Conservation (phyloP, 1,140 invertebrate genomes). For the Ips typographus region DNA sequence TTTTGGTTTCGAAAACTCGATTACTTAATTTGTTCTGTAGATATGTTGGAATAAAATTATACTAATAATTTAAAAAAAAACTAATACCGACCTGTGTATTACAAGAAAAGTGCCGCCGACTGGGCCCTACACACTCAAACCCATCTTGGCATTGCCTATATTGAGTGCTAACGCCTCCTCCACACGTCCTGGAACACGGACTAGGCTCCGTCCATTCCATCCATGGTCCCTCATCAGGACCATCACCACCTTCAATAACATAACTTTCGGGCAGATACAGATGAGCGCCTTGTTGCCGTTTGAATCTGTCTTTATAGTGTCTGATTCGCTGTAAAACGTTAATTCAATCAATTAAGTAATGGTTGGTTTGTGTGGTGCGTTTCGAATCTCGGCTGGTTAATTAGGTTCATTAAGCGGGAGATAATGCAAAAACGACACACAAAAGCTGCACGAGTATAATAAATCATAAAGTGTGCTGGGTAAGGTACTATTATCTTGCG, state of each 20-base stretch:
- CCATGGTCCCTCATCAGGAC: slow-evolving; percentile 64
- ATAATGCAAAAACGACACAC: no score
- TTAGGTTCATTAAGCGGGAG: no score
- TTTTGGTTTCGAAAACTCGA: no score
- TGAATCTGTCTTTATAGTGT: slow-evolving; percentile 63
- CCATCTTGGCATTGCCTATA: slow-evolving; percentile 66
- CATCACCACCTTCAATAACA: slow-evolving; percentile 62
- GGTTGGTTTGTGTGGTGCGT: no score
- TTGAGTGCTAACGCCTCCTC: slow-evolving; percentile 82
- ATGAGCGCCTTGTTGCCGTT: slow-evolving; percentile 70
- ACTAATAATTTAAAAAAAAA: not conserved
- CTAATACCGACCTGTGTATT: slow-evolving; percentile 71
- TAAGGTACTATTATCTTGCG: no score
- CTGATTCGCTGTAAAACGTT: slow-evolving; percentile 48
- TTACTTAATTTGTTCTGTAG: no score
- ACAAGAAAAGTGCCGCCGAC: slow-evolving; percentile 83
- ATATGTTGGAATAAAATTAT: no score
- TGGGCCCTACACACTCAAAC: slow-evolving; percentile 72
- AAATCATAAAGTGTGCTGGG: no score
- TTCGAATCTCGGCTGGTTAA: no score
- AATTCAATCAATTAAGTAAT: not conserved
- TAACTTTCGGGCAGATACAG: slow-evolving; percentile 67
- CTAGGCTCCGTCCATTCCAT: slow-evolving; percentile 73
- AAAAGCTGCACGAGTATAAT: no score
- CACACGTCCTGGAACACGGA: slow-evolving; percentile 83